phyloP scores from a whole-genome alignment of 2,888 invertebrate genomes.

The Morpho achilles region DNA sequence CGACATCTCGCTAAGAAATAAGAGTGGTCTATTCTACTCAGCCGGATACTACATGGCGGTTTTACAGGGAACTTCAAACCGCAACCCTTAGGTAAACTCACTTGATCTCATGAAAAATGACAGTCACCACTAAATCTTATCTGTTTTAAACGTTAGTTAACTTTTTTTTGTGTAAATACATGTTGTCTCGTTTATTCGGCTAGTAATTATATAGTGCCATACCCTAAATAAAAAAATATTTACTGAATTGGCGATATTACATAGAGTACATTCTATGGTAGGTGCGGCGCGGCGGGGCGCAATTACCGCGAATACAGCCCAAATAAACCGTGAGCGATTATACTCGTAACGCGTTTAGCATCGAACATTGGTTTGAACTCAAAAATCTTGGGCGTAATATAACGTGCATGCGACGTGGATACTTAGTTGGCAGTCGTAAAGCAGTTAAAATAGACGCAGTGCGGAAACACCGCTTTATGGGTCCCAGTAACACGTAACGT shows the following conservation, averaged over 20 bases:
- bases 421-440: conserved; percentile 61
- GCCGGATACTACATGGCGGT: too few relatives aligned
- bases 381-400: conserved; percentile 43
- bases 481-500: conserved; percentile 66
- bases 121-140: too few relatives aligned
- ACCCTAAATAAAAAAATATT: conserved; percentile 21
- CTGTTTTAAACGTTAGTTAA: too few relatives aligned
- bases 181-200: too few relatives aligned
- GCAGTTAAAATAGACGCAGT: conserved; percentile 68
- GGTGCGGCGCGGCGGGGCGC: conserved; percentile 40
- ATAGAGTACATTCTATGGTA: conserved; percentile 39
- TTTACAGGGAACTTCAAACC: too few relatives aligned
- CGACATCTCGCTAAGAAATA: too few relatives aligned
- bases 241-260: conserved; percentile 42
- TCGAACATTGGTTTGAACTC: conserved; percentile 50
- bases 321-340: conserved; percentile 41
- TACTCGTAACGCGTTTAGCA: conserved; percentile 53
- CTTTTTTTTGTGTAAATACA: too few relatives aligned
- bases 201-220: background rate
- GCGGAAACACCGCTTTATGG: conserved; percentile 67
- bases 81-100: too few relatives aligned
- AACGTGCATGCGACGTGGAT: conserved; percentile 54
- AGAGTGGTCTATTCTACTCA: too few relatives aligned
- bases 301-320: conserved; percentile 56
- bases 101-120: too few relatives aligned